Conservation (phyloP, 2,113 vertebrate genomes). For the Australoheros scitulus region DNA sequence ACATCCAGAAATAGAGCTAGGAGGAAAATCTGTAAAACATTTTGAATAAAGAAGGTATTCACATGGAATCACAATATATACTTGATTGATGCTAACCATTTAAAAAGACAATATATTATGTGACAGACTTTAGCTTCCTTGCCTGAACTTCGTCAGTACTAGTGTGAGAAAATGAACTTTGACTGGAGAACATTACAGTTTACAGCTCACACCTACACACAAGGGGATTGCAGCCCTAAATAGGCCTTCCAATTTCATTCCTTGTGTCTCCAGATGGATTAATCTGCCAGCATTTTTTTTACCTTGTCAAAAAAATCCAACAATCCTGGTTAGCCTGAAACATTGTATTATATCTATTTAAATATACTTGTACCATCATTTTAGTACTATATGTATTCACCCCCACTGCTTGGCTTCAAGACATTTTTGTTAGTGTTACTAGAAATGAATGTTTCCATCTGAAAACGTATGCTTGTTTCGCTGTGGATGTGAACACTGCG, state of each 20-base stretch:
- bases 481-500: background rate
- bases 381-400: background rate
- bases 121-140: background rate
- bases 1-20: background rate
- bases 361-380: background rate
- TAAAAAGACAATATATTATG: background rate
- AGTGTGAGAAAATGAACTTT: slow-evolving; percentile 9
- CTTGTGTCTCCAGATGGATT: slow-evolving; percentile 5
- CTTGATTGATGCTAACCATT: background rate
- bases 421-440: background rate
- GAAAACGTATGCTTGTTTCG: background rate
- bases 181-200: background rate
- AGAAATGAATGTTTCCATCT: background rate
- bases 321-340: background rate
- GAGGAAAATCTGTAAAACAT: too few species aligned
- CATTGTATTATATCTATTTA: background rate
- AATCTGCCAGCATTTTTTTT: slow-evolving; percentile 19
- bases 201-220: slow-evolving; percentile 25
- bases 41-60: background rate
- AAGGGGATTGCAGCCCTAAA: slow-evolving; percentile 29
- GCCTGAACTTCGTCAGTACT: background rate
- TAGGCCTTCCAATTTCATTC: slow-evolving; percentile 11
- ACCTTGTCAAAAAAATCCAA: slow-evolving; percentile 11
- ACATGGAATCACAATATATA: background rate
- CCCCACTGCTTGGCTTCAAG: background rate